These are phyloP conservation scores for Fregetta grallaria DNA, from an alignment of 2,113 vertebrate genomes.

Conservation along the genomic window DNA sequence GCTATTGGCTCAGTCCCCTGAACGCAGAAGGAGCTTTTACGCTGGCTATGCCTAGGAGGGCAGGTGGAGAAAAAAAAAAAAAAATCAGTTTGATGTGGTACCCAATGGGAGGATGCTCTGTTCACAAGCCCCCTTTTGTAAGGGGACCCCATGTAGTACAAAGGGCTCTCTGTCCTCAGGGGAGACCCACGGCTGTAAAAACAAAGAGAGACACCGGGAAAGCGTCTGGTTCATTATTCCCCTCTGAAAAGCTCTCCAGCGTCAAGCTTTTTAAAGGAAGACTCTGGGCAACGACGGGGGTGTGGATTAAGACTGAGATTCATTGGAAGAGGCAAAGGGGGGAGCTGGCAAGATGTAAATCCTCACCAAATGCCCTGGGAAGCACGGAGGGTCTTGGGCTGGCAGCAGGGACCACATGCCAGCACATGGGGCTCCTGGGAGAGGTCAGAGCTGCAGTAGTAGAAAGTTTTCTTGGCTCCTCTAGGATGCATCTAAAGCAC, in stretches of 20 bases:
- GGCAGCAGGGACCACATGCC: background rate
- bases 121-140: conserved; percentile 53
- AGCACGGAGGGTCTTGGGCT: background rate
- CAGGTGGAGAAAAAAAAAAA: conserved; percentile 18
- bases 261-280: conserved; percentile 28
- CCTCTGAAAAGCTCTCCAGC: conserved; percentile 52
- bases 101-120: conserved; percentile 50
- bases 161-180: conserved; percentile 54
- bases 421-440: background rate
- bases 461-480: background rate
- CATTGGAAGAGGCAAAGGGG: conserved; percentile 29
- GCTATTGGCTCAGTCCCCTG: background rate
- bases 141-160: conserved; percentile 23
- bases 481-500: background rate
- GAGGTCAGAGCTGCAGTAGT: background rate
- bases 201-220: conserved; percentile 61
- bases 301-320: conserved; percentile 25
- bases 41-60: background rate
- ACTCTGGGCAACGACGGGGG: background rate
- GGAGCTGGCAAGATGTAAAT: conserved; percentile 29
- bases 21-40: background rate
- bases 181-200: conserved; percentile 46
- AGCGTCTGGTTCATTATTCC: conserved; percentile 56
- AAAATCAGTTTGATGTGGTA: background rate
- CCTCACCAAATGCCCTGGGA: background rate